phyloP scores from a whole-genome alignment of 2,888 invertebrate genomes.

The Ennomos fuscantarius region DNA sequence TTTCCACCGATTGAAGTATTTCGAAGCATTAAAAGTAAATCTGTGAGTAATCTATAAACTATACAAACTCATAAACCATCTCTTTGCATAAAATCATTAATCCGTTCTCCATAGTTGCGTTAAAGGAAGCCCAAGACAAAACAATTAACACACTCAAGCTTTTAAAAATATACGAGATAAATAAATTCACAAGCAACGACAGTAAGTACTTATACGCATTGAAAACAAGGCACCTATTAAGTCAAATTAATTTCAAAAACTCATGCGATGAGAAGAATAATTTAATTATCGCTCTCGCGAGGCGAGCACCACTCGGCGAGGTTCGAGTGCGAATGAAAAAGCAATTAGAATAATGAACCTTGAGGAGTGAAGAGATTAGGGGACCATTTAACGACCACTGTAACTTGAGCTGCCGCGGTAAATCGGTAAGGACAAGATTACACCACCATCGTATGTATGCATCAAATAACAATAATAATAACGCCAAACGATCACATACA shows the following conservation, averaged over 20 bases:
- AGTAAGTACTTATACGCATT: constrained; percentile 11
- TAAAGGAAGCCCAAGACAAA: too few relatives aligned
- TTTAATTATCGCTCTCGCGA: constrained; percentile 76
- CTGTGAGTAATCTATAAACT: too few relatives aligned
- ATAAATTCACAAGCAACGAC: constrained; percentile 15
- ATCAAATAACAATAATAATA: too few relatives aligned
- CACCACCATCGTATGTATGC: too few relatives aligned
- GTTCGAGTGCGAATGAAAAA: constrained; percentile 70
- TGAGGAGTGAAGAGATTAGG: constrained; percentile 59
- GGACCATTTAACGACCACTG: constrained; percentile 38
- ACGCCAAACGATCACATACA: too few relatives aligned
- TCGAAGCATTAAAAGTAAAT: too few relatives aligned
- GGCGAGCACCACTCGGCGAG: constrained; percentile 72
- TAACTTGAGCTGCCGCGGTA: constrained; percentile 36
- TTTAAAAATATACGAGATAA: background rate
- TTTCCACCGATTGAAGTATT: too few relatives aligned
- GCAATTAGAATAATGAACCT: constrained; percentile 76
- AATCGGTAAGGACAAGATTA: background rate
- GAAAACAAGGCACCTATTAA: constrained; percentile 56
- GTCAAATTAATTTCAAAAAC: constrained; percentile 54
- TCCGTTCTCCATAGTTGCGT: too few relatives aligned
- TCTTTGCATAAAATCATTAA: too few relatives aligned
- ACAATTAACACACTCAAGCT: too few relatives aligned
- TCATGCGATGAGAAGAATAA: constrained; percentile 63
- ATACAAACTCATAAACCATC: too few relatives aligned